phyloP scores from a whole-genome alignment of 2,797 vertebrate species.

The Diplodus puntazzo region DNA sequence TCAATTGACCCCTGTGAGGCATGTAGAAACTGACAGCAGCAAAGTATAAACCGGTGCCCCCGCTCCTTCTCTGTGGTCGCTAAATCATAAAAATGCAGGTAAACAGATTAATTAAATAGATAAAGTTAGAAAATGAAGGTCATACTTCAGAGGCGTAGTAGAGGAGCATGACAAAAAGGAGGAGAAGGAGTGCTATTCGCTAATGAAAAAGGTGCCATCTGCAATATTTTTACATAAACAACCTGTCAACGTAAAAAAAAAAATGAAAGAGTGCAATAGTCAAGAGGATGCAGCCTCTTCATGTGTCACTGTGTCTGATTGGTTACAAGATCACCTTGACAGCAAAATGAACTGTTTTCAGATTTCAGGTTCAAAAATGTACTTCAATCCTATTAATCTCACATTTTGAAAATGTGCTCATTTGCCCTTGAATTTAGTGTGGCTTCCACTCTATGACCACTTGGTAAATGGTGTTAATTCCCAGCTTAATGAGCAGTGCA shows the following conservation, averaged over 20 bases:
- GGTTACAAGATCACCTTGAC: background rate
- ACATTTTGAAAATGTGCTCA: too few species aligned
- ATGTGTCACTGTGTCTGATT: background rate
- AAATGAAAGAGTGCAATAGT: background rate
- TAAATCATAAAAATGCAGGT: conserved; percentile 41
- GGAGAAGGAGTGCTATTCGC: background rate
- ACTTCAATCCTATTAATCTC: too few species aligned
- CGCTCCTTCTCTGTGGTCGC: conserved; percentile 15
- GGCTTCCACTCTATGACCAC: background rate
- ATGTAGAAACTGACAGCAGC: conserved; percentile 23
- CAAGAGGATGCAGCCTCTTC: background rate
- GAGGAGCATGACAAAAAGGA: conserved; percentile 18
- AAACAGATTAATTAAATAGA: conserved; percentile 43
- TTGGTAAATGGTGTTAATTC: conserved; percentile 20
- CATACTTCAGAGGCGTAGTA: conserved; percentile 9
- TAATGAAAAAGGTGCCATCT: background rate
- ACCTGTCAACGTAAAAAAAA: background rate
- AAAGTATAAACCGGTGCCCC: background rate
- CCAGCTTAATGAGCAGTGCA: conserved; percentile 38
- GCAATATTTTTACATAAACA: background rate
- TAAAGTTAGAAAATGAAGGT: conserved; percentile 37
- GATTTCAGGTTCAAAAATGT: background rate
- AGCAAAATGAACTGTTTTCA: background rate
- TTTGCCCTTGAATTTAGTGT: background rate
- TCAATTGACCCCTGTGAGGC: conserved; percentile 26